Percentiles rank a stretch among this genome's conserved stretches.
phyloP scores from a whole-genome alignment of 2,888 invertebrate genomes.

The Apodemia duryi region DNA sequence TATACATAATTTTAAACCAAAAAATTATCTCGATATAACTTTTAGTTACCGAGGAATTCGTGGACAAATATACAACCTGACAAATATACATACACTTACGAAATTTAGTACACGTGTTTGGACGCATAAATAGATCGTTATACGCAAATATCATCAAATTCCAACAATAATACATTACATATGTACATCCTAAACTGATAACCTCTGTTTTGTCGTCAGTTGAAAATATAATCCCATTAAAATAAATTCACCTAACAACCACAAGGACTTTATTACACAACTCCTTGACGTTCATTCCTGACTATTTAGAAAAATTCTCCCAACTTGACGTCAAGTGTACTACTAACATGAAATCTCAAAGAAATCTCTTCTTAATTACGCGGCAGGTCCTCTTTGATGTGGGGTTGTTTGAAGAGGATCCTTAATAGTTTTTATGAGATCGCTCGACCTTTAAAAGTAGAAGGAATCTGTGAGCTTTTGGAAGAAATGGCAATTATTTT shows the following conservation, averaged over 20 bases:
- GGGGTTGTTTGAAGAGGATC: slow-evolving; percentile 2
- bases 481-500: background rate
- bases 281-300: background rate
- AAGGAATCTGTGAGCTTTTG: background rate
- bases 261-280: background rate
- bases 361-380: slow-evolving; percentile 12
- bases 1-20: too few relatives aligned
- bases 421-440: slow-evolving; percentile 6
- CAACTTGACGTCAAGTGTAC: background rate
- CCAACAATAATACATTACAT: too few relatives aligned
- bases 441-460: slow-evolving; percentile 12
- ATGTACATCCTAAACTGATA: too few relatives aligned
- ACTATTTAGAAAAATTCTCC: slow-evolving; percentile 8
- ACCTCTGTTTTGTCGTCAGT: too few relatives aligned
- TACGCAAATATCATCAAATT: too few relatives aligned
- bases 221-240: background rate
- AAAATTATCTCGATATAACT: too few relatives aligned
- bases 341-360: slow-evolving; percentile 13
- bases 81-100: too few relatives aligned
- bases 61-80: too few relatives aligned
- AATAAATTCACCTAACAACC: background rate
- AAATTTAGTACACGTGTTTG: too few relatives aligned
- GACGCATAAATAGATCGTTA: too few relatives aligned
- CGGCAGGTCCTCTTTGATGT: slow-evolving; percentile 8
- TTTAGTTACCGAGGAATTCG: too few relatives aligned